Evolutionary conservation across 2,888 invertebrate genomes (phyloP), one percentile per base, ranked within the genome.

Genomic region (Mesoligia furuncula): DNA sequence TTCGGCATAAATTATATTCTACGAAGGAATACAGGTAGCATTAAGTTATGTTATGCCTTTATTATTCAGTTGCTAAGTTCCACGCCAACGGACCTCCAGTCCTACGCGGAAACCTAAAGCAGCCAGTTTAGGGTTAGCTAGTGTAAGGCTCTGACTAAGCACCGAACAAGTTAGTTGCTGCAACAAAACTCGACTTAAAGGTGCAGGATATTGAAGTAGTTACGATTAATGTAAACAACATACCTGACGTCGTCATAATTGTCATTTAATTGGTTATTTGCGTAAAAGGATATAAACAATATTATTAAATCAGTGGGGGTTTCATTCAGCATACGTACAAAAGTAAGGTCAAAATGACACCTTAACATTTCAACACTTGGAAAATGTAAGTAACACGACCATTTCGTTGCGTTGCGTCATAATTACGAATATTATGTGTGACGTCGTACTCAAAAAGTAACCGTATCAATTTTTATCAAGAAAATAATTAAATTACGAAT

Each of bases 281-380:
- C 91, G 91, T 91, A 90, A 88, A 90, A 90, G 91, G 92, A 91
- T 90, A 91, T 81, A 73, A 75, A 81, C 66, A 77, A 79, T 75
- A 77, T 83, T 68, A 82, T 88, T 84, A 85, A 87, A 83, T 84
- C 79, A 79, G 85, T 88, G 87, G 89, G 89, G 88, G 86, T 87
- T 90, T 88, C 81, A 83, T 89, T 88, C 83, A 82, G 80, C 84
- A 83, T 82, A 85, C 73, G 73, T 68, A 77, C 9, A 66, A 74
- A 72, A 73, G 73, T 85, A 85, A 84, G 86, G 86, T 90, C 86
- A 88, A 87, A 87, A 77, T 85, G 74, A 85, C 80, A 79, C 84
- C 81, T 87, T 88, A 88, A 87, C 87, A 89, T 87, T 89, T 88
- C 81, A 73, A 88, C 77, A 82, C 71, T 67, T 76, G 77, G 84